phyloP scores from a whole-genome alignment of 1,140 invertebrate species.

The Panagrolaimus sp. region DNA sequence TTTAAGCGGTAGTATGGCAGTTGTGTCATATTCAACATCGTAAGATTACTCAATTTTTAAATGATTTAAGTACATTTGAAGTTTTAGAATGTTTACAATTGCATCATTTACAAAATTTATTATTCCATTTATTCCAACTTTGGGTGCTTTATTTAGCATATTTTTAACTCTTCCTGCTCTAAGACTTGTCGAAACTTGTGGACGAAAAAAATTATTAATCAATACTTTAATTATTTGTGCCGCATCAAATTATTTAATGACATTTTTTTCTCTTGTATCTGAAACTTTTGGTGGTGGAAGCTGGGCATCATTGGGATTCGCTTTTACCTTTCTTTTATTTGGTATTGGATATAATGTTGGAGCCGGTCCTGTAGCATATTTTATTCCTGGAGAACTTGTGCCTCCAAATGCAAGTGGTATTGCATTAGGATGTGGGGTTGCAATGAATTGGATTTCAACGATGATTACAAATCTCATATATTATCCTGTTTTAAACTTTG shows the following conservation, averaged over 20 bases:
- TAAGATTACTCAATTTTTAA: conserved; percentile 28
- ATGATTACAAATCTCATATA: conserved; percentile 43
- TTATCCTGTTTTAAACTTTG: conserved; percentile 36
- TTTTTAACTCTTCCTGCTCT: conserved; percentile 44
- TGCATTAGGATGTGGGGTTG: conserved; percentile 36
- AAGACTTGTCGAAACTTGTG: conserved; percentile 39
- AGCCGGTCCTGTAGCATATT: conserved; percentile 42
- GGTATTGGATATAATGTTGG: conserved; percentile 48
- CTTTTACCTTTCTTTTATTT: conserved; percentile 36
- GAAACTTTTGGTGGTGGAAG: conserved; percentile 11
- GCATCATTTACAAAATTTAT: conserved; percentile 39
- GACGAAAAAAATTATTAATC: conserved; percentile 34
- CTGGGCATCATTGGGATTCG: conserved; percentile 36
- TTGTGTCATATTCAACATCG: conserved; percentile 39
- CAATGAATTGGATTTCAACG: conserved; percentile 42
- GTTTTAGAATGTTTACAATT: conserved; percentile 40
- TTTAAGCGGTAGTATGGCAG: conserved; percentile 42
- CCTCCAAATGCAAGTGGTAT: conserved; percentile 27
- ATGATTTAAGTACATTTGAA: not conserved
- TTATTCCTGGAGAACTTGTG: conserved; percentile 45
- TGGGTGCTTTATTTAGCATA: conserved; percentile 36
- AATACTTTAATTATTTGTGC: conserved; percentile 42
- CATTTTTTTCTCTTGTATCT: conserved; percentile 24
- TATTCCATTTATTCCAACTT: conserved; percentile 37
- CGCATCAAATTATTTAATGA: conserved; percentile 30